A percentile compares a stretch with the other conserved stretches of the same genome.
phyloP scores from a whole-genome alignment of 1,140 invertebrate genomes.

The Pectinophora gossypiella region DNA sequence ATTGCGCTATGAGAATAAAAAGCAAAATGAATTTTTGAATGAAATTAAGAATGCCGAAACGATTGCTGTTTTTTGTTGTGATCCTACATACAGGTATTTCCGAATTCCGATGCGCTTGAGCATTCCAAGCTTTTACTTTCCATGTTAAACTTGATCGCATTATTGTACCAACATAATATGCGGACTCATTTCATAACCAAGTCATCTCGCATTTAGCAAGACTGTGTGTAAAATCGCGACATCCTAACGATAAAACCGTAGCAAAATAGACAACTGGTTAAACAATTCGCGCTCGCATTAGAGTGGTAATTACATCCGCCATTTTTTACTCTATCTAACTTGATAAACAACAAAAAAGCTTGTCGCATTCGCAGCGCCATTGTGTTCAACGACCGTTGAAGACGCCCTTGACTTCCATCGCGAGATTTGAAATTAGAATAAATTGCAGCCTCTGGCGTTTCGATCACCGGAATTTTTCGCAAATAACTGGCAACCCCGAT shows the following conservation, averaged over 20 bases:
- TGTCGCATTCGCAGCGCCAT: slow-evolving; percentile 40
- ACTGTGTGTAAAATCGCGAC: slow-evolving; percentile 13
- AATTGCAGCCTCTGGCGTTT: slow-evolving; percentile 15
- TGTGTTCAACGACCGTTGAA: slow-evolving; percentile 34
- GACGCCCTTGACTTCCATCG: slow-evolving; percentile 24
- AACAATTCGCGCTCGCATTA: slow-evolving; percentile 21
- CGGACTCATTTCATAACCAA: too few relatives aligned
- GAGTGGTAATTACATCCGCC: slow-evolving; percentile 42
- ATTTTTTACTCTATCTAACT: slow-evolving; percentile 27
- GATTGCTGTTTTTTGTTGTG: background rate
- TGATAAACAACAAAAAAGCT: slow-evolving; percentile 20
- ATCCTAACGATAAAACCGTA: slow-evolving; percentile 14
- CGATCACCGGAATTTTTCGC: slow-evolving; percentile 34
- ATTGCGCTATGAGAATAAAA: background rate
- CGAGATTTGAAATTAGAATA: slow-evolving; percentile 20
- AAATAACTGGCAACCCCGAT: slow-evolving; percentile 40
- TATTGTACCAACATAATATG: too few relatives aligned
- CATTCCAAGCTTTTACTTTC: background rate
- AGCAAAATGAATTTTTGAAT: background rate
- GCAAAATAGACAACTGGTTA: slow-evolving; percentile 19
- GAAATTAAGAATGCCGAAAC: background rate
- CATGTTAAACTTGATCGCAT: background rate
- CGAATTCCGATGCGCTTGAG: background rate
- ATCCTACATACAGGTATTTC: background rate
- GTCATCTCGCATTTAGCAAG: too few relatives aligned